A percentile compares a stretch with the other conserved stretches of the same genome.
phyloP scores from a whole-genome alignment of 2,888 invertebrate genomes.

The Drosophila formosana region DNA sequence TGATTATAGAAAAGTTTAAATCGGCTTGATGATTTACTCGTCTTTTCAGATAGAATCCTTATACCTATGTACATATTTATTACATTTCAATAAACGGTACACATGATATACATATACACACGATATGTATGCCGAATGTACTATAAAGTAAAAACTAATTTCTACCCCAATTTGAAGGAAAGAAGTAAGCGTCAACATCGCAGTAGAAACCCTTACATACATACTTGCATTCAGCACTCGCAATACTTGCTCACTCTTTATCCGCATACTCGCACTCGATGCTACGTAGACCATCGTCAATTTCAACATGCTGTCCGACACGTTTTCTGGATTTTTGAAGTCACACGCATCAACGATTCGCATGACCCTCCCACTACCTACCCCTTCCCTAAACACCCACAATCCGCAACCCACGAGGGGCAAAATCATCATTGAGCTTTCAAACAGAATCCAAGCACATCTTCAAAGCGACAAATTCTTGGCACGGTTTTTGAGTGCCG shows the following conservation, averaged over 20 bases:
- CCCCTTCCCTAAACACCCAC: constrained; percentile 12
- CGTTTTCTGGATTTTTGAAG: constrained; percentile 83
- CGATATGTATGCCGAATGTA: neutral
- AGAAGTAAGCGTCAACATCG: neutral
- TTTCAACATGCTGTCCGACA: constrained; percentile 81
- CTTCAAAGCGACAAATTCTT: constrained; percentile 61
- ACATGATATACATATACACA: no score
- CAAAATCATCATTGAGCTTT: constrained; percentile 27
- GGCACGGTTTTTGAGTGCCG: constrained; percentile 45
- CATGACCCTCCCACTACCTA: constrained; percentile 17
- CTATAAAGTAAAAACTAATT: neutral
- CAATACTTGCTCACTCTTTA: constrained; percentile 23
- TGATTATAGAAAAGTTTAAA: no score
- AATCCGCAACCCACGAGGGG: constrained; percentile 24
- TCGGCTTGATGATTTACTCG: no score
- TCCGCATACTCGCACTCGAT: constrained; percentile 5
- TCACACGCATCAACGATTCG: constrained; percentile 70
- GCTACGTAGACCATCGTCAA: constrained; percentile 46
- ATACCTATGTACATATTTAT: no score
- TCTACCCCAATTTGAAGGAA: neutral
- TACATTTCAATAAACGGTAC: no score
- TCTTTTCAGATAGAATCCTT: no score
- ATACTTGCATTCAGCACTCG: constrained; percentile 24
- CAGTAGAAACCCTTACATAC: constrained; percentile 4
- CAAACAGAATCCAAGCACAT: constrained; percentile 24